A percentile compares a stretch with the other conserved stretches of the same genome.
Evolutionary conservation across 2,113 vertebrate species (phyloP).

Genomic region (Lagenorhynchus albirostris): DNA sequence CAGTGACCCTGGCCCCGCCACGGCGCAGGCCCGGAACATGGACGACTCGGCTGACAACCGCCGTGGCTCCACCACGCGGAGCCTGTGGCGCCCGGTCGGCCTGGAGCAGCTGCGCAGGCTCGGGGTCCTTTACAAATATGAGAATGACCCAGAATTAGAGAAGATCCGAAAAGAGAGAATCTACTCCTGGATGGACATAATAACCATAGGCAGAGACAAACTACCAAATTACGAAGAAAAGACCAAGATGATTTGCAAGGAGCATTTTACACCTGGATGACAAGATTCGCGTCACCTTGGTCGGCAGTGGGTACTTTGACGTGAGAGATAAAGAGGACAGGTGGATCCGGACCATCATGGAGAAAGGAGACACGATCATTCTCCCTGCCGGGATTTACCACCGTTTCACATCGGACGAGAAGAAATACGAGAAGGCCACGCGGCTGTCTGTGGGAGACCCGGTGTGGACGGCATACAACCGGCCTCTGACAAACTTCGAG

Average conservation of each 20-base stretch:
- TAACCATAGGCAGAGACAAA: too few relatives aligned
- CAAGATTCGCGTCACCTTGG: conserved; percentile 94
- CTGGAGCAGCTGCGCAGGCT: too few relatives aligned
- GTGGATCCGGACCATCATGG: conserved; percentile 92
- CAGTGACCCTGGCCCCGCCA: too few relatives aligned
- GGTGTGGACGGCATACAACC: conserved; percentile 92
- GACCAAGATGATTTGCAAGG: conserved; percentile 68
- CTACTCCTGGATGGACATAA: too few relatives aligned
- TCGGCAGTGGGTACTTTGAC: conserved; percentile 94
- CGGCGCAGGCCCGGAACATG: too few relatives aligned
- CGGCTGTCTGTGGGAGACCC: conserved; percentile 94
- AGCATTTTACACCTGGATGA: conserved; percentile 95
- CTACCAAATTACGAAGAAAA: too few relatives aligned
- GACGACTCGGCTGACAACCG: too few relatives aligned
- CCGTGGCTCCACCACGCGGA: too few relatives aligned
- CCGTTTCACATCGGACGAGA: conserved; percentile 93
- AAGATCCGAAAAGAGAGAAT: too few relatives aligned
- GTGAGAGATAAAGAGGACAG: conserved; percentile 89
- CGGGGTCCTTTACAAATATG: too few relatives aligned
- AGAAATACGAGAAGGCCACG: conserved; percentile 95
- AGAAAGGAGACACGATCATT: conserved; percentile 94
- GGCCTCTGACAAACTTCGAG: conserved; percentile 92
- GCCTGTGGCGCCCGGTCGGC: too few relatives aligned
- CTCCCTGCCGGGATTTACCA: conserved; percentile 96
- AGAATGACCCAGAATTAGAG: too few relatives aligned